phyloP scores from a whole-genome alignment of 2,888 invertebrate genomes.

The Agelastica alni region DNA sequence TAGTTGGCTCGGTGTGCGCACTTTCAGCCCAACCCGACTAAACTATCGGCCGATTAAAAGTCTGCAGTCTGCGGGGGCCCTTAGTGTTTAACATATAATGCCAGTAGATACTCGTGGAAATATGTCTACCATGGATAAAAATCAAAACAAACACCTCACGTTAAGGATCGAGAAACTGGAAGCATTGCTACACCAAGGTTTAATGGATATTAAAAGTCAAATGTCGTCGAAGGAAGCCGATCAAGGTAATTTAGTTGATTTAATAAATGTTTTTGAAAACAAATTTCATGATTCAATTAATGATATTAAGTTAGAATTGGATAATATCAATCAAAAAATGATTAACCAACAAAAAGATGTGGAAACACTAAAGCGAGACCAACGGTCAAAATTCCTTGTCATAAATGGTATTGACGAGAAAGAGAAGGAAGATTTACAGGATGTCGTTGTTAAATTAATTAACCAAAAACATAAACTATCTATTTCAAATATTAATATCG shows the following conservation, averaged over 20 bases:
- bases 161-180: conserved; percentile 13
- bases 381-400: conserved; percentile 2
- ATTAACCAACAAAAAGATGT: too few species aligned
- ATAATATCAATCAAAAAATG: conserved; percentile 1
- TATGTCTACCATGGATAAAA: not conserved
- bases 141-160: conserved; percentile 5
- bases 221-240: not conserved
- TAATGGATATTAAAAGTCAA: not conserved
- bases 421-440: conserved; percentile 7
- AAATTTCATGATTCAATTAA: conserved; percentile 7
- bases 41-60: too few species aligned
- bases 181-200: conserved; percentile 4
- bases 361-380: not conserved
- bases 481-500: conserved; percentile 3
- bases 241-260: conserved; percentile 2
- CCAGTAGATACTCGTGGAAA: conserved; percentile 3
- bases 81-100: conserved; percentile 12
- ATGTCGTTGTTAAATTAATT: not conserved
- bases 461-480: conserved; percentile 8
- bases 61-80: too few species aligned
- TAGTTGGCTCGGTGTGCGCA: conserved; percentile 10
- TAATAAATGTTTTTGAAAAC: conserved; percentile 7
- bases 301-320: not conserved
- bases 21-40: not conserved
- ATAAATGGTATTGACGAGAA: conserved; percentile 6